Evolutionary conservation across 2,888 invertebrate genomes (phyloP).

Genomic region (Drosophila stalkeri): DNA sequence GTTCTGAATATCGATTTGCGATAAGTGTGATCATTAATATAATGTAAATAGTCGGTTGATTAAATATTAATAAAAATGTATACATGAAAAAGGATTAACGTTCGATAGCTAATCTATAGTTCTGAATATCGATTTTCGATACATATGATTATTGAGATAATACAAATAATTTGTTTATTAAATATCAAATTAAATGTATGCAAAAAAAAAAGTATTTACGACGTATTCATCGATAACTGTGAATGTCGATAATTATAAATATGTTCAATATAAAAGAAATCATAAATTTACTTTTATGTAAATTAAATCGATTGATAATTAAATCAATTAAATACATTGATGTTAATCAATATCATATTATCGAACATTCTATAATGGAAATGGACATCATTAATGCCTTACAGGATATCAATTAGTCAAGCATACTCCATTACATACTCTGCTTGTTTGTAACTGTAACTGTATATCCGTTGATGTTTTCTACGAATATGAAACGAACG

Average conservation of each 20-base stretch:
- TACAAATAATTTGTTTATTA: too few relatives aligned
- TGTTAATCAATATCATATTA: background rate
- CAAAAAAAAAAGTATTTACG: background rate
- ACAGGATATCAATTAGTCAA: slow-evolving; percentile 12
- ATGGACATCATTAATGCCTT: background rate
- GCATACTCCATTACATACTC: slow-evolving; percentile 1
- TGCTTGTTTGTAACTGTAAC: slow-evolving; percentile 7
- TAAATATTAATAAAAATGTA: too few relatives aligned
- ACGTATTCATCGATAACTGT: background rate
- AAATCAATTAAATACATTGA: background rate
- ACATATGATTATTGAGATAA: too few relatives aligned
- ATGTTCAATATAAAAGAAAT: background rate
- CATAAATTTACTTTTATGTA: background rate
- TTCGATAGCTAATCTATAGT: too few relatives aligned
- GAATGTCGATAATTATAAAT: too few relatives aligned
- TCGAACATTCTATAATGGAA: background rate
- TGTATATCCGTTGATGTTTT: slow-evolving; percentile 34
- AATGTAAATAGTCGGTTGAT: too few relatives aligned
- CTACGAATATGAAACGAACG: slow-evolving; percentile 63
- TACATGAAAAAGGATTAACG: too few relatives aligned
- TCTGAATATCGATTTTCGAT: background rate
- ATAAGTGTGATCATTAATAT: too few relatives aligned
- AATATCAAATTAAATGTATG: too few relatives aligned
- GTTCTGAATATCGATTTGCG: background rate
- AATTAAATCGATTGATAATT: too few relatives aligned